Conservation (phyloP, 2,888 invertebrate species). For the Congeria kusceri region DNA sequence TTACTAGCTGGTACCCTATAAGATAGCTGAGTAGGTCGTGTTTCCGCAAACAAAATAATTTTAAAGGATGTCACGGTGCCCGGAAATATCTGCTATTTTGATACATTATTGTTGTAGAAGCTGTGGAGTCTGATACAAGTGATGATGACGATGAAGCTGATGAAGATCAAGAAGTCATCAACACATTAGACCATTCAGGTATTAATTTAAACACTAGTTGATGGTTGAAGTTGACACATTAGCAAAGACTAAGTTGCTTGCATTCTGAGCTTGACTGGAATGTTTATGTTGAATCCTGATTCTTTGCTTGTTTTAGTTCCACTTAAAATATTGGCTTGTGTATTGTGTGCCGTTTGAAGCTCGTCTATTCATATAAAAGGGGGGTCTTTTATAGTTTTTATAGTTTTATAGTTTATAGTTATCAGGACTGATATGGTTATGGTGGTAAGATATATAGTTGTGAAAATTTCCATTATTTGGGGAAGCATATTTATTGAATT, state of each 20-base stretch:
- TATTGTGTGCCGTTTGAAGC: too few relatives aligned
- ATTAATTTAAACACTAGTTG: slow-evolving; percentile 22
- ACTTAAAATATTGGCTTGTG: slow-evolving; percentile 22
- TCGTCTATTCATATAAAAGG: too few relatives aligned
- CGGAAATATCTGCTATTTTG: slow-evolving; percentile 16
- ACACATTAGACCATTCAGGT: slow-evolving; percentile 13
- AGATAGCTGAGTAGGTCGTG: too few relatives aligned
- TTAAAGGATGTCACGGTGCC: slow-evolving; percentile 12
- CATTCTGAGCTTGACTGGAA: slow-evolving; percentile 20
- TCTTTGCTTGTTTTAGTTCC: too few relatives aligned
- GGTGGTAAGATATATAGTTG: too few relatives aligned
- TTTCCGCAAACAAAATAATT: slow-evolving; percentile 17
- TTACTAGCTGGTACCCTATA: too few relatives aligned
- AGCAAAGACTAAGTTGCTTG: slow-evolving; percentile 20
- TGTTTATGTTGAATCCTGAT: slow-evolving; percentile 10
- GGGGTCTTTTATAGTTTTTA: too few relatives aligned
- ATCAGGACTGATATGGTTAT: too few relatives aligned
- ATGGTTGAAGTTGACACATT: slow-evolving; percentile 17
- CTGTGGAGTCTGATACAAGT: slow-evolving; percentile 23
- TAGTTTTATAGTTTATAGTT: too few relatives aligned
- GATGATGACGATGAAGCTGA: slow-evolving; percentile 19
- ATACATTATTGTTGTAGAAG: slow-evolving; percentile 29
- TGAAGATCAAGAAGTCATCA: slow-evolving; percentile 16
- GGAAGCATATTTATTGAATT: too few relatives aligned
- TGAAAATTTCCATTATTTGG: too few relatives aligned